These are phyloP conservation scores for Bovichtus diacanthus DNA, from an alignment of 2,797 vertebrate genomes.

Conservation along the genomic window DNA sequence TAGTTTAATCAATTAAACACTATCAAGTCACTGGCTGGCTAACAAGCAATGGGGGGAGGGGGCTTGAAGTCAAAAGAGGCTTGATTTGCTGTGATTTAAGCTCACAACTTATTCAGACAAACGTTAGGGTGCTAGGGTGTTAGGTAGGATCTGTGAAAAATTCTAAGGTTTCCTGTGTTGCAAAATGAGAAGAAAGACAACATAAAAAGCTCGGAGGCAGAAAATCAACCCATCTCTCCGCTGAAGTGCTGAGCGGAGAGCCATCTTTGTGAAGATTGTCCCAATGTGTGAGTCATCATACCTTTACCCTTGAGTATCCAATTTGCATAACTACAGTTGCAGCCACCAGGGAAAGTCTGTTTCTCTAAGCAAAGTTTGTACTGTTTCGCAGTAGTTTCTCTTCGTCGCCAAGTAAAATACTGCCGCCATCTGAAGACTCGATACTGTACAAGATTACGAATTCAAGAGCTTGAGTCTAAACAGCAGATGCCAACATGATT, in stretches of 20 bases:
- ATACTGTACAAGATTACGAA: conserved; percentile 42
- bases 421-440: conserved; percentile 9
- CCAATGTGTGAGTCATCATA: conserved; percentile 62
- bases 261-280: conserved; percentile 48
- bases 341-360: conserved; percentile 53
- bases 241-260: conserved; percentile 49
- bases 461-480: conserved; percentile 34
- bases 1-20: conserved; percentile 74
- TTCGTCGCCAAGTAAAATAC: conserved; percentile 47
- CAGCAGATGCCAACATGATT: conserved; percentile 47
- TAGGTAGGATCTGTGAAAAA: conserved; percentile 60
- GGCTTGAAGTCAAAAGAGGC: conserved; percentile 59
- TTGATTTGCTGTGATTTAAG: conserved; percentile 74
- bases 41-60: conserved; percentile 52
- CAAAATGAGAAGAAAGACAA: conserved; percentile 58
- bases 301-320: conserved; percentile 48
- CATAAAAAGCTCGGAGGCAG: conserved; percentile 42
- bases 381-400: conserved; percentile 27
- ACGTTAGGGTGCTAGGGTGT: conserved; percentile 53
- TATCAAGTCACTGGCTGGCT: conserved; percentile 68
- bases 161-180: conserved; percentile 47
- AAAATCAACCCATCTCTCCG: conserved; percentile 58
- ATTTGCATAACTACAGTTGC: conserved; percentile 64
- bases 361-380: conserved; percentile 42
- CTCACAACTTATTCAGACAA: conserved; percentile 57